Conservation (phyloP, 2,888 invertebrate species). For the Oscheius myriophilus region DNA sequence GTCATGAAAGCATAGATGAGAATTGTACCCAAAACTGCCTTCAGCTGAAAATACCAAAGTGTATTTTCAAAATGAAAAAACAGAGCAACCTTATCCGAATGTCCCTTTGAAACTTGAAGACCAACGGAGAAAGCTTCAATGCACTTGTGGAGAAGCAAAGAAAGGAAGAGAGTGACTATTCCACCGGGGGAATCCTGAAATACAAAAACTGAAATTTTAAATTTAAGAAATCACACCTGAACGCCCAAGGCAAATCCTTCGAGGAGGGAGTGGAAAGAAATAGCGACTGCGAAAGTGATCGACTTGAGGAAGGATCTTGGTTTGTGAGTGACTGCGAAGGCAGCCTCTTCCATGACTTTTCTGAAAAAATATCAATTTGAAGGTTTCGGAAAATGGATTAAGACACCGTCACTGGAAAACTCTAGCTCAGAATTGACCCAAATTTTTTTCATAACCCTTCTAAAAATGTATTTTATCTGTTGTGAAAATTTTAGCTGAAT, state of each 20-base stretch:
- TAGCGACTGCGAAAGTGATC: conserved; percentile 67
- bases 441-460: too few species aligned
- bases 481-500: too few species aligned
- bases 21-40: conserved; percentile 68
- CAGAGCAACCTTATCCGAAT: conserved; percentile 41
- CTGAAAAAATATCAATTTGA: conserved; percentile 37
- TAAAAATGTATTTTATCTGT: too few species aligned
- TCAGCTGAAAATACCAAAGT: conserved; percentile 29
- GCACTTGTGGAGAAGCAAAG: conserved; percentile 72
- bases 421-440: too few species aligned
- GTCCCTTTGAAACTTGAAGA: conserved; percentile 70
- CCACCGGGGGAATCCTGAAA: conserved; percentile 54
- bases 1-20: conserved; percentile 77
- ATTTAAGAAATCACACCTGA: conserved; percentile 39
- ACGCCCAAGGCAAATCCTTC: conserved; percentile 70
- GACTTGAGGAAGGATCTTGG: conserved; percentile 58
- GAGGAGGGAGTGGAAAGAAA: conserved; percentile 68
- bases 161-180: conserved; percentile 66
- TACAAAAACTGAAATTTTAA: not conserved
- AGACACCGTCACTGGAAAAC: too few species aligned
- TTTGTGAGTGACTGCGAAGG: conserved; percentile 45
- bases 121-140: conserved; percentile 77
- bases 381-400: not conserved
- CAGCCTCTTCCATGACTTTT: conserved; percentile 60
- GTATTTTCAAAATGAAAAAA: not conserved